A percentile compares a stretch with the other conserved stretches of the same genome.
Evolutionary conservation across 2,797 vertebrate species (phyloP).

Genomic region (Chrysocyon brachyurus): DNA sequence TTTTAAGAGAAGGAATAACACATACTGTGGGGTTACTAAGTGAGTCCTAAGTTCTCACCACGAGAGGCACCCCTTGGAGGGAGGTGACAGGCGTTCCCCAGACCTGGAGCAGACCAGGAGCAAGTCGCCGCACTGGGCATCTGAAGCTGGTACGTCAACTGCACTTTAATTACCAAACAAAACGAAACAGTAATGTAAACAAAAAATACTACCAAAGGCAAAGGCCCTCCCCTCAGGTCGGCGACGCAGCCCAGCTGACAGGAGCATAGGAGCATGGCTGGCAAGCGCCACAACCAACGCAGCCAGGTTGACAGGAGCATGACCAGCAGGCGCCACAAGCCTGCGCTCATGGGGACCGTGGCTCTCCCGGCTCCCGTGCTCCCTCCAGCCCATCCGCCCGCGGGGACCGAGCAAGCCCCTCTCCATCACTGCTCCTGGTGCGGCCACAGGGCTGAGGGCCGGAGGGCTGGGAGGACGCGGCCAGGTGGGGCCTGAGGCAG

Average conservation of each 20-base stretch:
- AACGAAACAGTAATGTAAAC: neutral
- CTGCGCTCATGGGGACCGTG: fast-evolving
- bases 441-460: no score
- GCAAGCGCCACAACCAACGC: neutral
- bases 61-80: no score
- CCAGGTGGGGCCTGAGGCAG: neutral
- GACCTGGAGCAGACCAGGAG: neutral
- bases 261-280: no score
- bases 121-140: no score
- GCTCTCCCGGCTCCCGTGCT: no score
- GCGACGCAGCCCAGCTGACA: neutral
- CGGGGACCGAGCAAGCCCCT: neutral
- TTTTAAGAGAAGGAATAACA: neutral
- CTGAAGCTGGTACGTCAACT: neutral
- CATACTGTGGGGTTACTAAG: neutral
- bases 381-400: neutral
- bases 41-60: neutral
- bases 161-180: no score
- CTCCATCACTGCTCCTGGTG: neutral
- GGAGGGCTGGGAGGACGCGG: neutral
- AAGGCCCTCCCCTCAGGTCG: neutral
- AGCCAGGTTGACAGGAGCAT: no score
- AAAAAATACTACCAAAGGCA: neutral
- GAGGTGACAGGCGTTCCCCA: neutral
- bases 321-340: neutral